Evolutionary conservation across 2,113 vertebrate genomes (phyloP), one percentile per base, ranked within the genome.

Genomic region (Otolemur garnettii): DNA sequence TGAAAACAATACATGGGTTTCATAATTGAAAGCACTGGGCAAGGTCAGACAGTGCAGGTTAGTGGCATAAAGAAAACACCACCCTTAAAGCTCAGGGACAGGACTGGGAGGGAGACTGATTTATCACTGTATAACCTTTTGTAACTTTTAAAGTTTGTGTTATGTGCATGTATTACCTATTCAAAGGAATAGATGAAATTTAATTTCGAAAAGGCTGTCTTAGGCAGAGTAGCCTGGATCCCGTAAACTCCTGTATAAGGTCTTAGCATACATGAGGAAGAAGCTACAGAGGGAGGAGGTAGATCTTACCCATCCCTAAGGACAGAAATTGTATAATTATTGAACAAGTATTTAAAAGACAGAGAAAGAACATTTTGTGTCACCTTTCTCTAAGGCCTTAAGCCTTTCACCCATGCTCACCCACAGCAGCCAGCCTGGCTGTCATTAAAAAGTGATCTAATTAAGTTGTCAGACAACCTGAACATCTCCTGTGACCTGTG

Each of bases 381-480:
- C 95, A 87, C 0, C 1, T 96, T 97, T 92, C 38, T 93, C 64
- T 94, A 22, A 82, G 97, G 92, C 89, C 93, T 90, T 69, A 42
- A 91, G 90, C 57, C 93, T 95, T 95, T 94, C 24, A 26, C 93
- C 92, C 87, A 88, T 92, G 97, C 71, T 93, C 84, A 91, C 78
- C 95, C 93, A 95, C 69, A 95, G 1, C 81, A 97, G 96, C 81
- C 66, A 71, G 42, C 53, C 90, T 97, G 96, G 96, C 33, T 97
- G 97, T 98, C 97, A 96, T 93, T 74, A 97, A 72, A 95, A 98
- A 97, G 90, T 93, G 96, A 98, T 98, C 97, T 98, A 98, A 98
- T 98, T 98, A 98, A 98, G 98, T 96, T 98, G 96, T 98, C 97
- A 98, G 97, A 95, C 97, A 97, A 94, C 90, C 57, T 71, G 79